These are phyloP conservation scores for Platyura marginata DNA, from an alignment of 1,140 invertebrate species.

Conservation along the genomic window DNA sequence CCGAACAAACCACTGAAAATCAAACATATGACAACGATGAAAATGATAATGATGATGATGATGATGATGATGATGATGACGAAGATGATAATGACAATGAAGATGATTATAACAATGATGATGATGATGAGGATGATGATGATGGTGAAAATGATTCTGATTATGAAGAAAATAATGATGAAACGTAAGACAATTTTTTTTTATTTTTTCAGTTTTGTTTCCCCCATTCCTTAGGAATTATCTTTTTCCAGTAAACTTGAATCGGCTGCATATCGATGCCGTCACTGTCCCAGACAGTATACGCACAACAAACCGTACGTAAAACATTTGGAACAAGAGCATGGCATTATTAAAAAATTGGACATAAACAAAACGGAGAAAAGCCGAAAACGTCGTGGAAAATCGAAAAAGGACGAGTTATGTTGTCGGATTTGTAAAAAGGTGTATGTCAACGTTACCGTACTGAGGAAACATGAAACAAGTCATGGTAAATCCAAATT, in stretches of 20 bases:
- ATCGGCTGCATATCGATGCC: neutral
- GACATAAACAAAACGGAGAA: too few relatives aligned
- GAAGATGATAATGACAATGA: too few relatives aligned
- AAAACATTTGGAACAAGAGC: constrained; percentile 4
- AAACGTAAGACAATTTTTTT: neutral
- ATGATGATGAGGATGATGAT: too few relatives aligned
- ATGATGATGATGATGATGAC: neutral
- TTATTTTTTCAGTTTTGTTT: neutral
- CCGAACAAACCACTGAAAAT: neutral
- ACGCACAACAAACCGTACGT: constrained; percentile 5
- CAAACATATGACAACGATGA: neutral
- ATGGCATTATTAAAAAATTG: too few relatives aligned
- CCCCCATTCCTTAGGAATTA: neutral
- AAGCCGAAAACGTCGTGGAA: neutral
- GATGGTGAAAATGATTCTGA: neutral
- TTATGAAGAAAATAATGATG: neutral
- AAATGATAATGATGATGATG: neutral
- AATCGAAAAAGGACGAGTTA: neutral
- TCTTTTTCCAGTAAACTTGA: neutral
- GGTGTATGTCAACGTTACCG: neutral
- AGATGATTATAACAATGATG: neutral
- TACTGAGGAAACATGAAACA: constrained; percentile 1
- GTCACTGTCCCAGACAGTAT: constrained; percentile 2
- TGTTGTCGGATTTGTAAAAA: neutral
- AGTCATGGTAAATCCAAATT: neutral